A percentile compares a stretch with the other conserved stretches of the same genome.
Conservation (phyloP, 2,113 vertebrate genomes). For the Fregata magnificens region DNA sequence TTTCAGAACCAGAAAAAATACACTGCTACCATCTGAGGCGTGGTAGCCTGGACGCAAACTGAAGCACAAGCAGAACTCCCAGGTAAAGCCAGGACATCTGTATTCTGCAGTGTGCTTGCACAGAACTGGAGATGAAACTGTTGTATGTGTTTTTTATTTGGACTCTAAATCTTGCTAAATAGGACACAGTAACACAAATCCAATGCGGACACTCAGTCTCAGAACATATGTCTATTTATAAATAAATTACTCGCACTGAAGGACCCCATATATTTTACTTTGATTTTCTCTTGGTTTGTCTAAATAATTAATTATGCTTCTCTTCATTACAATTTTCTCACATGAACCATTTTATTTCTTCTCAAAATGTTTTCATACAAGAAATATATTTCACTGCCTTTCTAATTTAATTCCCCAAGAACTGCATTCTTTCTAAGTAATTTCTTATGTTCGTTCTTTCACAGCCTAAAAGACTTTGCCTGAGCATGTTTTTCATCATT, state of each 20-base stretch:
- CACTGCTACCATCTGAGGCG: neutral
- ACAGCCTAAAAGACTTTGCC: slow-evolving; percentile 27
- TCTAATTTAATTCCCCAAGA: slow-evolving; percentile 34
- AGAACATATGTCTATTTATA: neutral
- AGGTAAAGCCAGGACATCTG: neutral
- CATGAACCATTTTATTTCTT: slow-evolving; percentile 21
- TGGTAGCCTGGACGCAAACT: neutral
- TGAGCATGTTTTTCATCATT: slow-evolving; percentile 40
- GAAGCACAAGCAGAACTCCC: neutral
- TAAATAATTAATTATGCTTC: slow-evolving; percentile 39
- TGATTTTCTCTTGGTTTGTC: slow-evolving; percentile 4
- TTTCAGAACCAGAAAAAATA: neutral
- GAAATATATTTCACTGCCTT: slow-evolving; percentile 14
- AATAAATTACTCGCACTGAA: neutral
- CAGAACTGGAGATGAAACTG: neutral
- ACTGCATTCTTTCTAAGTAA: neutral
- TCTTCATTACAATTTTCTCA: neutral
- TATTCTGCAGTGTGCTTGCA: neutral
- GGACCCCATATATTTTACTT: neutral
- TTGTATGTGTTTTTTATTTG: neutral
- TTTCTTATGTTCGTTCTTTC: slow-evolving; percentile 31
- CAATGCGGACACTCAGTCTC: neutral
- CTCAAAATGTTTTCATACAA: slow-evolving; percentile 4
- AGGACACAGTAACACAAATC: neutral
- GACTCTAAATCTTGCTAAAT: neutral